Percentiles rank a stretch among this genome's conserved stretches.
Evolutionary conservation across 2,888 invertebrate genomes (phyloP).

Genomic region (Ichneumoninae sp.): DNA sequence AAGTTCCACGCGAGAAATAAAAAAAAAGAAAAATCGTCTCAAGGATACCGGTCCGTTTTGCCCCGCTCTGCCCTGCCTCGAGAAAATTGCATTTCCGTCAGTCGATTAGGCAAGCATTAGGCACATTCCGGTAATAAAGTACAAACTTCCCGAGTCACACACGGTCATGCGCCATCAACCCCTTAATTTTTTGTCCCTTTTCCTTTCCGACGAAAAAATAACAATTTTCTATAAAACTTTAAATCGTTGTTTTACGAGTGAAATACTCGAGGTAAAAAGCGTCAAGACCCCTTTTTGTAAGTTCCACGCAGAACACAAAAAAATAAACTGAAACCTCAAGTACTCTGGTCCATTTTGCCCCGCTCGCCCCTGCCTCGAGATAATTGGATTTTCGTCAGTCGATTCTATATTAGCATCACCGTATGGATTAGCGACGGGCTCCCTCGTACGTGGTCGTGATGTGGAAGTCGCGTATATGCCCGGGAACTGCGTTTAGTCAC

Average conservation of each 20-base stretch:
- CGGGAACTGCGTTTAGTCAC: constrained; percentile 62
- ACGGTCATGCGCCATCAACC: constrained; percentile 25
- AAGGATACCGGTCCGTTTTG: background rate
- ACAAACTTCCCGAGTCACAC: constrained; percentile 49
- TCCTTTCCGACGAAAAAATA: background rate
- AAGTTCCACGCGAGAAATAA: no score
- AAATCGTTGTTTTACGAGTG: background rate
- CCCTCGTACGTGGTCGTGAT: constrained; percentile 15
- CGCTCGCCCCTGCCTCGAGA: background rate
- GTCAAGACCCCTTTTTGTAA: no score
- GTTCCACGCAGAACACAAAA: no score
- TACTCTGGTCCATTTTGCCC: background rate
- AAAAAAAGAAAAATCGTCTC: background rate
- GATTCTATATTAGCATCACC: background rate
- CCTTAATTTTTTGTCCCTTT: background rate
- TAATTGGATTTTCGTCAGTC: background rate
- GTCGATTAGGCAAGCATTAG: constrained; percentile 45
- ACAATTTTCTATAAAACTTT: background rate
- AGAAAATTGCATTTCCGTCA: background rate
- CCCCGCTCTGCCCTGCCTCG: background rate
- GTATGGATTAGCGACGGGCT: background rate
- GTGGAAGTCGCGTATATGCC: constrained; percentile 60
- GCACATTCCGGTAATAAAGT: constrained; percentile 60
- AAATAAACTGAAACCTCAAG: background rate
- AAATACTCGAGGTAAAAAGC: background rate